phyloP scores from a whole-genome alignment of 2,797 vertebrate genomes.

The Siniperca undulata region DNA sequence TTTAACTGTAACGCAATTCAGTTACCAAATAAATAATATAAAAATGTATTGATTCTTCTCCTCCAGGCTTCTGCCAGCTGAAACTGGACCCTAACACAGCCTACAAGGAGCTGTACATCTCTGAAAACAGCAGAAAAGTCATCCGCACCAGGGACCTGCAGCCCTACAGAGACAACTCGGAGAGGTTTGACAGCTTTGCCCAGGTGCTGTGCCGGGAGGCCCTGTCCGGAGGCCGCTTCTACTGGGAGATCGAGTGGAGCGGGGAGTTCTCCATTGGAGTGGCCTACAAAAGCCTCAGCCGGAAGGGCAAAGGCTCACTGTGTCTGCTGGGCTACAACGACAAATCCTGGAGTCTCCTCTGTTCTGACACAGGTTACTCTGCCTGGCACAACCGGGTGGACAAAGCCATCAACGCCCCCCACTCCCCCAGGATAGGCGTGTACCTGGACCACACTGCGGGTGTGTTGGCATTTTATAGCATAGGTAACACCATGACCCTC shows the following conservation, averaged over 20 bases:
- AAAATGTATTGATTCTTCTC: not conserved
- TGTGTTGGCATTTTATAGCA: slow-evolving; percentile 87
- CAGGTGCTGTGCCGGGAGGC: slow-evolving; percentile 87
- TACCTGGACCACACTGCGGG: slow-evolving; percentile 87
- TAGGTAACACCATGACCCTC: slow-evolving; percentile 85
- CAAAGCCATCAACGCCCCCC: slow-evolving; percentile 80
- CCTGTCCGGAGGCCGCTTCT: slow-evolving; percentile 85
- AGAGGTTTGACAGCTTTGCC: slow-evolving; percentile 88
- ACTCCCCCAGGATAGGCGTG: slow-evolving; percentile 87
- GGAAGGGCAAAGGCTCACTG: slow-evolving; percentile 87
- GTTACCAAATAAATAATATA: not conserved
- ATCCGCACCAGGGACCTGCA: slow-evolving; percentile 86
- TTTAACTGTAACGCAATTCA: not conserved
- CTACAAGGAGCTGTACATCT: slow-evolving; percentile 87
- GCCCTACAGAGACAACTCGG: slow-evolving; percentile 81
- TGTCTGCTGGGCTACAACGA: slow-evolving; percentile 89
- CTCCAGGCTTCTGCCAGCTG: slow-evolving; percentile 86
- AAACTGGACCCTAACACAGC: slow-evolving; percentile 84
- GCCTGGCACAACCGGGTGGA: slow-evolving; percentile 89
- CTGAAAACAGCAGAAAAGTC: slow-evolving; percentile 85
- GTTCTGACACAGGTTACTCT: slow-evolving; percentile 87
- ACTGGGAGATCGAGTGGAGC: slow-evolving; percentile 90
- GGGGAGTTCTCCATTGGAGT: slow-evolving; percentile 88
- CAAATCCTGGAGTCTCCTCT: slow-evolving; percentile 89
- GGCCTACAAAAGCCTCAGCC: slow-evolving; percentile 86